Percentiles rank a stretch among this genome's conserved stretches.
Evolutionary conservation across 2,797 vertebrate species (phyloP).

Genomic region (Sciurus vulgaris): DNA sequence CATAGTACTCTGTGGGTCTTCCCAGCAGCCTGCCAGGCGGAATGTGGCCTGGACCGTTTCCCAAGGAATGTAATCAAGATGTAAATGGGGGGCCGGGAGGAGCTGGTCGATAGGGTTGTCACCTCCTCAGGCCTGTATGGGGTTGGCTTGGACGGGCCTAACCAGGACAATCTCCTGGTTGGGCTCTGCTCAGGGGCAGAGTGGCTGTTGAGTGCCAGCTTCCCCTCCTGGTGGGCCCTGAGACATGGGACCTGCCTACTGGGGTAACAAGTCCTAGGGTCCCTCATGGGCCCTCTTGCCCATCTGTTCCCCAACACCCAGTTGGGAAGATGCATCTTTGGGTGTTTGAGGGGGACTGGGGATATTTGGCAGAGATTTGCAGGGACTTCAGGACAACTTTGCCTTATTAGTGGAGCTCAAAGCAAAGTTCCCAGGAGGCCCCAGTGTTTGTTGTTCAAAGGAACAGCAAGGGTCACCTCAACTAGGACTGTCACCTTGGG

Average conservation of each 20-base stretch:
- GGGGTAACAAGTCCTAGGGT: not conserved
- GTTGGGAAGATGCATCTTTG: not conserved
- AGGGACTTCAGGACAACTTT: conserved; percentile 67
- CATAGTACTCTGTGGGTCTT: conserved; percentile 82
- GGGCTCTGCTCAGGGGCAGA: conserved; percentile 74
- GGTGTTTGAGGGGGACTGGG: conserved; percentile 70
- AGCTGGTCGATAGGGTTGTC: conserved; percentile 82
- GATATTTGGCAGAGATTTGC: conserved; percentile 83
- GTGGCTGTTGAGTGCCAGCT: conserved; percentile 55
- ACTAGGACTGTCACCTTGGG: not conserved
- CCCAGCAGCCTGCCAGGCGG: conserved; percentile 78
- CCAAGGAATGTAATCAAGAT: conserved; percentile 85
- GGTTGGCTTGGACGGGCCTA: conserved; percentile 67
- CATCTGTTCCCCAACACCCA: conserved; percentile 20
- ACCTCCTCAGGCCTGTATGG: conserved; percentile 76
- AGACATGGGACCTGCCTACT: conserved; percentile 34
- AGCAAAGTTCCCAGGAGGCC: conserved; percentile 53
- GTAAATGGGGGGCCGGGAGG: conserved; percentile 78
- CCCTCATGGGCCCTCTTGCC: not conserved
- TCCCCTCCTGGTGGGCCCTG: conserved; percentile 7
- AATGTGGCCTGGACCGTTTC: conserved; percentile 82
- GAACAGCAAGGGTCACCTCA: not conserved
- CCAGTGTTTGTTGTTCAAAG: conserved; percentile 6
- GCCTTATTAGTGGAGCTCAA: conserved; percentile 67
- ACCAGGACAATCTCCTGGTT: conserved; percentile 81